Evolutionary conservation across 2,113 vertebrate genomes (phyloP).

Genomic region (Propithecus coquereli): DNA sequence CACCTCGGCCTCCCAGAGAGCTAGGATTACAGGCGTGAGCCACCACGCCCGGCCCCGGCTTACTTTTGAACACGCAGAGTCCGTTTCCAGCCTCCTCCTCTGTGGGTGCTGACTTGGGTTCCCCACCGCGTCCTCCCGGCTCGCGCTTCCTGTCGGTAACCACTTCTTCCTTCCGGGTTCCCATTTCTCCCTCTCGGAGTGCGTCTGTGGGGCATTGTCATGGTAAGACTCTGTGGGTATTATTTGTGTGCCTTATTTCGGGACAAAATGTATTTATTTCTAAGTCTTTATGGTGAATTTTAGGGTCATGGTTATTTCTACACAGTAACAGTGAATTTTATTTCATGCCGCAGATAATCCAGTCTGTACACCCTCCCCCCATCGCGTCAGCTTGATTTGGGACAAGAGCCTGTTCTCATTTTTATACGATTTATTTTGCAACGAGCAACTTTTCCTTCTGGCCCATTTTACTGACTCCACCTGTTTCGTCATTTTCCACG

Average conservation of each 20-base stretch:
- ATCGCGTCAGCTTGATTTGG: neutral
- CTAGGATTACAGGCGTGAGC: too few species aligned
- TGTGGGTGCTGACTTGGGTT: neutral
- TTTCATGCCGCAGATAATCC: neutral
- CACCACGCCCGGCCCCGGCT: too few species aligned
- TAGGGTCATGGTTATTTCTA: neutral
- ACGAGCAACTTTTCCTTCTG: neutral
- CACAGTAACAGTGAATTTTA: fast-evolving
- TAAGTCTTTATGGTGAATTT: neutral
- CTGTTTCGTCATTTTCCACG: fast-evolving
- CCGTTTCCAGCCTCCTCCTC: neutral
- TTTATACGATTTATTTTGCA: fast-evolving
- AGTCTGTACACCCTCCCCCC: fast-evolving
- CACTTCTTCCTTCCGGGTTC: neutral
- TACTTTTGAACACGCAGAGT: neutral
- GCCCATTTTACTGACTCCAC: fast-evolving
- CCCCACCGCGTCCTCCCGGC: fast-evolving
- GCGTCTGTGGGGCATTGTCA: neutral
- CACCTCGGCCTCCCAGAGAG: too few species aligned
- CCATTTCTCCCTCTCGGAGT: neutral
- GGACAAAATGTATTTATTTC: neutral
- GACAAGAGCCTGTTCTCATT: neutral
- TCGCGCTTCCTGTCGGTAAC: neutral
- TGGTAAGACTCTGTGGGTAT: neutral
- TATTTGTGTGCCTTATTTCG: neutral